Conservation (phyloP, 1,140 invertebrate species). For the Parapsyche elsis region DNA sequence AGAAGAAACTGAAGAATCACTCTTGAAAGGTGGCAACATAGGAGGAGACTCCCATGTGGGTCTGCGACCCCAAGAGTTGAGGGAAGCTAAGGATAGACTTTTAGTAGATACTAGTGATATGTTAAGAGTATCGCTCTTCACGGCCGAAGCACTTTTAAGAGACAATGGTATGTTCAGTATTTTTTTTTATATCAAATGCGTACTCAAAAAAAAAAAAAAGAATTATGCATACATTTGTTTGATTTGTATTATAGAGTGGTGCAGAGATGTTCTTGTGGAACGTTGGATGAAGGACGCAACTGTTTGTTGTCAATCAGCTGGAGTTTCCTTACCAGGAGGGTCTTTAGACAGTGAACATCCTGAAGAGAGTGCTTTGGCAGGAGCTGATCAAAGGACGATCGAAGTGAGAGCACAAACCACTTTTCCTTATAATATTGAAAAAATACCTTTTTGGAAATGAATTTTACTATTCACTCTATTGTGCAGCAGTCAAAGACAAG, state of each 20-base stretch:
- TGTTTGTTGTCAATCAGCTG: conserved; percentile 75
- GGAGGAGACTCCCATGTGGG: conserved; percentile 72
- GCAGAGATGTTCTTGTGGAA: conserved; percentile 74
- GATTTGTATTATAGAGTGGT: conserved; percentile 72
- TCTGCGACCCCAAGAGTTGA: conserved; percentile 76
- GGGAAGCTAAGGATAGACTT: conserved; percentile 80
- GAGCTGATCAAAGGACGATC: conserved; percentile 43
- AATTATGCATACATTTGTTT: conserved; percentile 1
- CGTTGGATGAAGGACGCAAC: conserved; percentile 78
- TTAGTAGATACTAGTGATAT: conserved; percentile 81
- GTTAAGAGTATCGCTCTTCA: conserved; percentile 79
- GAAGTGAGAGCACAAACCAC: conserved; percentile 35
- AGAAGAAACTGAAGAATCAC: conserved; percentile 60
- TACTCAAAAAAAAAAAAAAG: too few species aligned
- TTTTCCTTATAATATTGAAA: neutral
- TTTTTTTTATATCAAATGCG: neutral
- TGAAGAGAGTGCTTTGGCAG: conserved; percentile 37
- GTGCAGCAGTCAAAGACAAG: too few species aligned
- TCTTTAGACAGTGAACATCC: conserved; percentile 53
- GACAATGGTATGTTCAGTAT: conserved; percentile 70
- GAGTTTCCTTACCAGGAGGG: conserved; percentile 71
- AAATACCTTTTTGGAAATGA: neutral
- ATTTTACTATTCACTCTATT: too few species aligned
- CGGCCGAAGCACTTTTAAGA: conserved; percentile 77
- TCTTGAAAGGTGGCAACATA: conserved; percentile 58